Base-by-base conservation (phyloP, 2,888 invertebrate species). In the Operophtera brumata region DNA sequence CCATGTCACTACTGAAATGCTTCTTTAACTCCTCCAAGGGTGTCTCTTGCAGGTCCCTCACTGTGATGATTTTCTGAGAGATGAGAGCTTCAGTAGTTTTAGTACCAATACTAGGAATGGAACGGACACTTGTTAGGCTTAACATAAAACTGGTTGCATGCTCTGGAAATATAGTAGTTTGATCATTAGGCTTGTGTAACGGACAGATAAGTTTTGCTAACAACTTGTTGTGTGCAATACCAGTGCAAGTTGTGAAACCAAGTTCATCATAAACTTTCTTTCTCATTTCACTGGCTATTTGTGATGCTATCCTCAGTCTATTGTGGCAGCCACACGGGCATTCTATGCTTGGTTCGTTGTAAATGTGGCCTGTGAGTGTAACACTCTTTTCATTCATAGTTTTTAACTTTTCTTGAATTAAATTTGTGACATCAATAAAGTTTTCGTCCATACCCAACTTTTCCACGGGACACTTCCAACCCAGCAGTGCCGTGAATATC, bases 391-490 rank as follows among this genome's bases (percentile, higher is more conserved):
- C 60, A 67, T 78, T 78, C 40, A 64, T 66, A 73, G 68, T 78
- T 78, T 86, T 92, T 77, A 89, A 80, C 69, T 78, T 91, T 66
- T 91, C 86, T 62, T 90, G 87, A 40, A 95, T 92, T 70, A 94
- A 74, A 53, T 92, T 91, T 61, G 95, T 94, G 62, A 96, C 93
- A 86, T 97, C 96, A 67, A 96, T 88, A 79, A 91, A 96, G 77
- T 96, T 96, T 78, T 97, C 97, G 83, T 97, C 96, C 73, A 96
- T 92, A 10, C 96, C 96, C 49, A 96, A 88, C 71, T 95, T 93
- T 79, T 97, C 96, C 0, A 96, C 95, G 44, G 92, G 84, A 45
- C 93, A 91, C 53, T 94, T 94, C 84, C 93, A 96, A 69, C 92
- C 92, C 63, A 93, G 93, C 59, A 96, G 83, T 57, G 94, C 84